Conservation (phyloP, 2,888 invertebrate species). For the Drosophila antonietae region DNA sequence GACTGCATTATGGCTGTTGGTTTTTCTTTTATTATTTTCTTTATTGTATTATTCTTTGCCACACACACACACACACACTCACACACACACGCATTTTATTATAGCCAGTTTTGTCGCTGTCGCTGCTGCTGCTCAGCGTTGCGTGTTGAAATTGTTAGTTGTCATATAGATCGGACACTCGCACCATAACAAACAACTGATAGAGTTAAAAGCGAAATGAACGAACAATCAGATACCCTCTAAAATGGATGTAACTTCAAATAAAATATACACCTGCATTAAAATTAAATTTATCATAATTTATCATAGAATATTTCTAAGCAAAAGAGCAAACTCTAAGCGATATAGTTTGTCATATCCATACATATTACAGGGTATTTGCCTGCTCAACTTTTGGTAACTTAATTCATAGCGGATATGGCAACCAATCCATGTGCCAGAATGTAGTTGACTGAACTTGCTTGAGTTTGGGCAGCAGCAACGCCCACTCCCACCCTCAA, state of each 20-base stretch:
- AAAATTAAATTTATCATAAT: no score
- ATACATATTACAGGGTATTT: slow-evolving; percentile 26
- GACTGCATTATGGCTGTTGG: slow-evolving; percentile 44
- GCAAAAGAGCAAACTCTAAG: no score
- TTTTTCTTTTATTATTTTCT: slow-evolving; percentile 29
- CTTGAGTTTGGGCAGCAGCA: neutral
- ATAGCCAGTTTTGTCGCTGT: slow-evolving; percentile 64
- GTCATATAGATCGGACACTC: slow-evolving; percentile 48
- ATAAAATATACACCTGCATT: no score
- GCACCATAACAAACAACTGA: slow-evolving; percentile 21
- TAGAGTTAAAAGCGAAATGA: neutral
- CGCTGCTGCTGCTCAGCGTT: slow-evolving; percentile 62
- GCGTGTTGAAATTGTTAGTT: slow-evolving; percentile 62
- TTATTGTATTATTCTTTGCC: slow-evolving; percentile 54
- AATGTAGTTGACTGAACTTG: slow-evolving; percentile 38
- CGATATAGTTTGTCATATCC: no score
- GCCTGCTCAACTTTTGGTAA: slow-evolving; percentile 8
- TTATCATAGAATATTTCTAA: no score
- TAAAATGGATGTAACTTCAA: neutral
- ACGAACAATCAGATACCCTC: slow-evolving; percentile 17
- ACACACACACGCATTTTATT: slow-evolving; percentile 42
- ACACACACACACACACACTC: slow-evolving; percentile 26
- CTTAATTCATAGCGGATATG: slow-evolving; percentile 35
- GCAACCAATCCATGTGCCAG: slow-evolving; percentile 30
- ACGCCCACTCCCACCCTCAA: neutral